Base-by-base conservation (phyloP, 2,888 invertebrate genomes). In the Philhelius pedissequus region DNA sequence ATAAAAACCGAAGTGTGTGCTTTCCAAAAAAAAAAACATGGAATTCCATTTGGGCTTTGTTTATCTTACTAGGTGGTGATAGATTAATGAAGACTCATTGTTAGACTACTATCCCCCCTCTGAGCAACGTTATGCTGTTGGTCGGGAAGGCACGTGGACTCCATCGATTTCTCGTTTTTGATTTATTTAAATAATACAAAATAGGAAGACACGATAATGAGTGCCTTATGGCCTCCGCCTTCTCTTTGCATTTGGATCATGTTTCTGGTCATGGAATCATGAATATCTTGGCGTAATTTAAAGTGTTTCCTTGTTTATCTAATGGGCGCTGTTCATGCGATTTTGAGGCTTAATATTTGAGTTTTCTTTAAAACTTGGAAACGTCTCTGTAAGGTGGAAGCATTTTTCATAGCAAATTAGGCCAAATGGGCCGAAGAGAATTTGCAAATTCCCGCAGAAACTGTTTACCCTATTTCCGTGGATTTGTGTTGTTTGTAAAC, bases 11-110 rank as follows among this genome's bases (percentile, higher is more conserved):
- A 11, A 11, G 1, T 20, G 45, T 20, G 22, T 48, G 1, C 4
- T 4, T 20, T 43, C 18, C 18, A 11, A 18, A 58, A 8, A 11
- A 30, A 52, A 73, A 82, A 74, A 78, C 69, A 78, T 83, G 74
- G 58, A 83, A 78, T 78, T 74, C 32, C 50, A 15, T 71, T 66
- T 64, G 27, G 27, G 43, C 35, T 73, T 83, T 78, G 83, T 78
- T 78, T 78, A 83, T 58, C 52, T 48, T n/a, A n/a, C 43, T 50
- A 15, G 66, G 48, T 62, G 75, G 45, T 48, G 32, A 75, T 40
- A 20, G 48, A 62, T 54, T 48, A 32, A n/a, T 4, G 27, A 27
- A 9, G 22, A 66, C 56, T 15, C 27, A n/a, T 27, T 62, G 38
- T 52, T 27, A 8, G n/a, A 27, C 9, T 9, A 9, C 7, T 3